Evolutionary conservation across 2,113 vertebrate species (phyloP), one percentile per base, ranked within the genome.

Genomic region (Aptenodytes patagonicus): DNA sequence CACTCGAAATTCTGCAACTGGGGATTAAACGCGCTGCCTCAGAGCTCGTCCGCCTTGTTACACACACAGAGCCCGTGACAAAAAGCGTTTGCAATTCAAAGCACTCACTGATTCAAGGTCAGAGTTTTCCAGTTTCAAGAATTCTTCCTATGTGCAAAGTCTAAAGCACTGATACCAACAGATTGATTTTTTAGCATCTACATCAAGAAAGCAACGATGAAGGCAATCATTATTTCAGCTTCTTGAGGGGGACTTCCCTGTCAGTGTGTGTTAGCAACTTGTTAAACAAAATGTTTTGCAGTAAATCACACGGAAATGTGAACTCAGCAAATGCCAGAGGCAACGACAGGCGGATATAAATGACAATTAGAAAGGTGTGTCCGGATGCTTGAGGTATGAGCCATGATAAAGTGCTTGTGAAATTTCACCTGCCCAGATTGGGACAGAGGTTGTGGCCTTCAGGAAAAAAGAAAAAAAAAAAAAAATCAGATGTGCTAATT

Each of bases 331-430:
- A 96, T 90, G 95, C 96, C 97, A 96, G 91, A 93, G 96, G 95
- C 95, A 93, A 84, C 66, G 91, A 94, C 92, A 90, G 93, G 92
- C 61, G 42, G 92, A 97, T 97, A 92, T 76, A 97, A 97, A 91
- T 95, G 95, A 95, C 95, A 97, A 97, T 94, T 96, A 97, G 62
- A 84, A 93, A 97, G 96, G 97, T 69, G 97, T 96, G 97, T 95
- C 96, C 36, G 36, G 95, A 97, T 97, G 83, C 91, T 90, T 97
- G 80, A 83, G 83, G 83, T 77, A 97, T 98, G 96, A 98, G 91
- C 95, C 93, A 93, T n/a, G 90, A 94, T 91, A 86, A 96, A 92
- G 52, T 11, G 79, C 90, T 91, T 95, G 69, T 79, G 95, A 97
- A 97, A 96, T 84, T 95, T 84, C 91, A 96, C 94, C 95, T 97